Percentiles rank a stretch among this genome's conserved stretches.
Evolutionary conservation across 2,113 vertebrate genomes (phyloP).

Genomic region (Oncorhynchus keta): DNA sequence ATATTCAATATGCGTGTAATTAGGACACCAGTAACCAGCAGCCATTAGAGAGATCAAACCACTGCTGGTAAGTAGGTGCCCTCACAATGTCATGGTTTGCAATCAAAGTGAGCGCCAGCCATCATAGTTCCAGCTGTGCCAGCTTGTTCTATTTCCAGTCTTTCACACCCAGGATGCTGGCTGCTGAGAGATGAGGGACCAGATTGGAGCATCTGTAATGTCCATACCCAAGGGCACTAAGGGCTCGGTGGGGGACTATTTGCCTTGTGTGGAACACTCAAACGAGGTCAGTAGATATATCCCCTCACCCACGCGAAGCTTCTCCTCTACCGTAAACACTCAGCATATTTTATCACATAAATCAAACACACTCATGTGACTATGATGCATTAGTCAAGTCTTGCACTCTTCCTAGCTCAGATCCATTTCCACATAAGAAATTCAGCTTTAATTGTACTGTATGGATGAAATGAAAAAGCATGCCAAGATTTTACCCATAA

Average conservation of each 20-base stretch:
- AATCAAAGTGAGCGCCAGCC: background rate
- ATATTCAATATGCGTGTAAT: no score
- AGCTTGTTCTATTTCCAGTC: conserved; percentile 2
- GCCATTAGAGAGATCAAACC: background rate
- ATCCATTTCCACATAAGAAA: background rate
- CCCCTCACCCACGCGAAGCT: conserved; percentile 39
- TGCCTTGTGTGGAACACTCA: conserved; percentile 47
- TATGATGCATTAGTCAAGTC: conserved; percentile 28
- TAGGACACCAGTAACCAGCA: no score
- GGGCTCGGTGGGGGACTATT: conserved; percentile 19
- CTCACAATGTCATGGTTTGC: background rate
- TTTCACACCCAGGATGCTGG: conserved; percentile 12
- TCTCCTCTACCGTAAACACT: conserved; percentile 39
- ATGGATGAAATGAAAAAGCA: conserved; percentile 9
- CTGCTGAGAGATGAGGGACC: conserved; percentile 24
- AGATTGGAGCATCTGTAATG: conserved; percentile 23
- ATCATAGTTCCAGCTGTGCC: background rate
- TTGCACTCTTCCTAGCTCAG: background rate
- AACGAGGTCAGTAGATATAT: conserved; percentile 29
- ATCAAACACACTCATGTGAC: conserved; percentile 38
- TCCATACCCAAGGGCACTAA: conserved; percentile 31
- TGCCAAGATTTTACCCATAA: conserved; percentile 8
- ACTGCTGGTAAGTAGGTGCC: background rate
- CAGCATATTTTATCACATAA: conserved; percentile 51
- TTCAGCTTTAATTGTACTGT: background rate